Evolutionary conservation across 2,113 vertebrate genomes (phyloP), one percentile per base, ranked within the genome.

Genomic region (Leiothrix lutea): DNA sequence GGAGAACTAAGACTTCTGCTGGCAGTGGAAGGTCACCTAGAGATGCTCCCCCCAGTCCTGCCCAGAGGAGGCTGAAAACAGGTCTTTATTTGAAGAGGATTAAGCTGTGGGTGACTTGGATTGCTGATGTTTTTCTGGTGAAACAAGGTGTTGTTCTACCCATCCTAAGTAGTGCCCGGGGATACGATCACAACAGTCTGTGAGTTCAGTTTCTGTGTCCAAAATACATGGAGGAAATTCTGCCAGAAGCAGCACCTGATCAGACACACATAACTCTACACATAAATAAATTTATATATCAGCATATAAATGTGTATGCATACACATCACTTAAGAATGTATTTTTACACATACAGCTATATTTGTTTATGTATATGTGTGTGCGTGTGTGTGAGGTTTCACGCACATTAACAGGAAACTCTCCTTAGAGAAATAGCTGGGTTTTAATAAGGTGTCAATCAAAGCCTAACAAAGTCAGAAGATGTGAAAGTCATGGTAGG

Each of bases 51-150:
- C 67, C 33, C 62, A 73, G 7, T 23, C 26, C 47, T 35, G 35
- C 66, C 82, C 65, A 80, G 70, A 78, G 22, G 45, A 85, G 33
- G 38, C 40, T 90, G 87, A 73, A 88, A 85, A 90, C 78, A 95
- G 81, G 45, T 77, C 85, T 82, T 82, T 94, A 88, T 85, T 73
- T 82, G 82, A 67, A 82, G 67, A 88, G 81, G 54, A 91, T 93
- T 88, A 90, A 93, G 47, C 51, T 58, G 28, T 80, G 42, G 58
- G 56, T 94, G 71, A 92, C 71, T 90, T 0, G 0, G 45, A 77
- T 82, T 69, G 58, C 26, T 77, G 38, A 66, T 56, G 31, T 66
- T 89, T 94, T 75, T 6, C 51, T 65, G 47, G 20, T 86, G 51
- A 88, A 93, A 73, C 0, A 1, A 90, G 29, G n/a, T 80, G 47